Base-by-base conservation (phyloP, 2,113 vertebrate genomes). In the Chascanopsetta lugubris region DNA sequence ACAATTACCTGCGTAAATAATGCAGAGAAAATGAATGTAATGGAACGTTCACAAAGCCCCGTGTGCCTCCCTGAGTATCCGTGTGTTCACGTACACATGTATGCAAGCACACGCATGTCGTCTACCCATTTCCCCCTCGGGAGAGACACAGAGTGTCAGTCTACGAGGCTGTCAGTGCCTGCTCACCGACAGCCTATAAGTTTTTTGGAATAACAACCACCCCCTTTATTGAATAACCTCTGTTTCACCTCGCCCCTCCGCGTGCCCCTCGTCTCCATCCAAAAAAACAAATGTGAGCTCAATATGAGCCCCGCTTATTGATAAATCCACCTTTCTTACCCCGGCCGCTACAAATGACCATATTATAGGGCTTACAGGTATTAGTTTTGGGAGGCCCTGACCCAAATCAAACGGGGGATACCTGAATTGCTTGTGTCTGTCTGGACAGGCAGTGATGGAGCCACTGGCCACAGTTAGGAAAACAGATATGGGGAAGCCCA, bases 281-380 rank as follows among this genome's bases (percentile, higher is more conserved):
- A 75, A 74, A 70, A 74, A 80, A 42, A 70, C 61, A 76, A 85
- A 88, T 85, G 61, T 77, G 59, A 85, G 83, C 85, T 89, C 74
- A 67, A 80, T 88, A 72, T 80, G 78, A 75, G 84, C 61, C 56
- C 12, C 85, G 84, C 88, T 42, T 42, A 42, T 7, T 42, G 38
- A 42, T 42, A 42, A 42, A 42, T 42, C 38, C 82, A 50, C 61
- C 55, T 86, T 80, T 80, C 68, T 74, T 74, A 70, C 61, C 54
- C 82, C 84, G 85, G 90, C 85, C 85, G 74, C 84, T 89, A 90
- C 88, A 92, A 92, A 92, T 92, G 60, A 91, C 75, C 70, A 81
- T 80, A 90, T 91, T 92, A 92, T 68, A 84, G 73, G 80, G 85
- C 87, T 92, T 92, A 91, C 71, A 77, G 83, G 89, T 87, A 90